Conservation (phyloP, 2,113 vertebrate genomes). For the Otus sunia region DNA sequence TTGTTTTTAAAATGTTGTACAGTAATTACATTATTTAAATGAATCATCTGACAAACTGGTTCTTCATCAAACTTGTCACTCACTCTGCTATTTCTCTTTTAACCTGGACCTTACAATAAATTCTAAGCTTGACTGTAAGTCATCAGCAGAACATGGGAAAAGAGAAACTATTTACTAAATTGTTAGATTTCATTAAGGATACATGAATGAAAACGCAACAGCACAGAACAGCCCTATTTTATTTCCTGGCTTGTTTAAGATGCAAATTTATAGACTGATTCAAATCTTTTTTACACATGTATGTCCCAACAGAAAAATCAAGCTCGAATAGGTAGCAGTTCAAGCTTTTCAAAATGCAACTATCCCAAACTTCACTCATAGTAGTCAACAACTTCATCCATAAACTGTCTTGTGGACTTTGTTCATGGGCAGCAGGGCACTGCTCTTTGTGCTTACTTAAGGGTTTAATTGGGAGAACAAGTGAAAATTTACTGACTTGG, state of each 20-base stretch:
- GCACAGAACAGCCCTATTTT: neutral
- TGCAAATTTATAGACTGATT: neutral
- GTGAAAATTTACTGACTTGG: neutral
- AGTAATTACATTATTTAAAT: constrained; percentile 45
- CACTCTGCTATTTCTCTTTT: constrained; percentile 33
- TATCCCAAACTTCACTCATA: neutral
- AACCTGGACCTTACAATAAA: neutral
- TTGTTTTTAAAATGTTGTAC: constrained; percentile 8
- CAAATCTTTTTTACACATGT: neutral
- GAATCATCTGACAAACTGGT: neutral
- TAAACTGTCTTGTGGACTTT: neutral
- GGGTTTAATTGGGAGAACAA: neutral
- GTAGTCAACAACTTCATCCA: neutral
- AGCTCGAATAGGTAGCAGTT: neutral
- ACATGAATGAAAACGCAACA: neutral
- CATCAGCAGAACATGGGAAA: neutral
- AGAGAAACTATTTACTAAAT: neutral
- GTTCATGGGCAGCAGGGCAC: neutral
- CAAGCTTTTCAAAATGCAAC: neutral
- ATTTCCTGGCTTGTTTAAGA: neutral
- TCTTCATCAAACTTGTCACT: constrained; percentile 11
- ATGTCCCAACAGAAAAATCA: neutral
- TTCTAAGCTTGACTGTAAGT: neutral
- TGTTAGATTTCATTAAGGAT: neutral
- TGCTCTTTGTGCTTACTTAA: neutral